These are phyloP conservation scores for Lonchura striata DNA, from an alignment of 2,113 vertebrate species.

Conservation along the genomic window DNA sequence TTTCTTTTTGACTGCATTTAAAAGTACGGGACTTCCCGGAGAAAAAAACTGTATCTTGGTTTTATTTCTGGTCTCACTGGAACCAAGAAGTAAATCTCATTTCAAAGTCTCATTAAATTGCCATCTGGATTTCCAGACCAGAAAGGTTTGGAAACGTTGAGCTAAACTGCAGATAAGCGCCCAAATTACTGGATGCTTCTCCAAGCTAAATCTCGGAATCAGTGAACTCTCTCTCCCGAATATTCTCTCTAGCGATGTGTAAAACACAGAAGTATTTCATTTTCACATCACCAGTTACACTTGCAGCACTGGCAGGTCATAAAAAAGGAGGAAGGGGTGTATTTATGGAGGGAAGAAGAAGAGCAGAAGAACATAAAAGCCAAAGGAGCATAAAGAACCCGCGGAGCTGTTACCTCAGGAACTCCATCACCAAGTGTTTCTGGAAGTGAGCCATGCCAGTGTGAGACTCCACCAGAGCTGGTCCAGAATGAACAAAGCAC, in stretches of 20 bases:
- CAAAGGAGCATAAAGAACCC: conserved; percentile 14
- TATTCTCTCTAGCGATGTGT: conserved; percentile 34
- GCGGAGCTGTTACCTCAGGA: neutral
- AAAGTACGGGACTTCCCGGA: neutral
- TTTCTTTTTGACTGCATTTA: neutral
- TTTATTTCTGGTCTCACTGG: conserved; percentile 35
- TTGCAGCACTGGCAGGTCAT: neutral
- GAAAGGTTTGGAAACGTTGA: conserved; percentile 32
- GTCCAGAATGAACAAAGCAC: neutral
- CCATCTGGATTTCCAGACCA: conserved; percentile 60
- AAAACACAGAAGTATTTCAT: conserved; percentile 40
- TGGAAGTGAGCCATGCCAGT: neutral
- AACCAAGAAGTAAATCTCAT: conserved; percentile 36
- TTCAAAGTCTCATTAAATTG: conserved; percentile 62
- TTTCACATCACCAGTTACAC: conserved; percentile 16
- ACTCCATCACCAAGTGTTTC: neutral
- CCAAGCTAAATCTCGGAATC: neutral
- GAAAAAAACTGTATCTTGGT: neutral
- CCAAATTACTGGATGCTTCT: conserved; percentile 30
- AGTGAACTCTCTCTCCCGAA: neutral
- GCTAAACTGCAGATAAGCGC: conserved; percentile 45
- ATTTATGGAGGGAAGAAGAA: neutral
- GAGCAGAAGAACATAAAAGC: conserved; percentile 45
- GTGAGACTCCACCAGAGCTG: neutral
- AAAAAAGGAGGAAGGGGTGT: neutral